Evolutionary conservation across 2,888 invertebrate species (phyloP), one percentile per base, ranked within the genome.

Genomic region (Leptinotarsa peninsularis): DNA sequence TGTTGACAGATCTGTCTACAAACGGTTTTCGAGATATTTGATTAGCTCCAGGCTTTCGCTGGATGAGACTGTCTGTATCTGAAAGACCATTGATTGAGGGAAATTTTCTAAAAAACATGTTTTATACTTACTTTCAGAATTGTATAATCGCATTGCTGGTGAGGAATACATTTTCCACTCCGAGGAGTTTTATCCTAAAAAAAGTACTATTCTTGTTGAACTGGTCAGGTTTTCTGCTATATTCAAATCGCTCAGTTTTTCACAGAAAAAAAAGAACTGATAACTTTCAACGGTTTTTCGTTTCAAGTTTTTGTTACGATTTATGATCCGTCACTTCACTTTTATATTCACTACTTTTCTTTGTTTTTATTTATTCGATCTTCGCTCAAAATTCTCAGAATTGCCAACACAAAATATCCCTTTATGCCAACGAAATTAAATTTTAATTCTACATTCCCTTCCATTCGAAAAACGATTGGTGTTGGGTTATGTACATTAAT

Each of bases 1-100:
- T 78, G 71, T 85, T 85, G 0, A 84, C 81, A 66, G 82, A 77
- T 73, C 81, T 79, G 72, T 84, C 84, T 7, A 76, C 72, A 69
- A 85, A 83, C 13, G 85, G 83, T 78, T 83, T 83, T 68, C 84
- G 73, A 14, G 78, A 68, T 56, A 81, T 70, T 27, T 73, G 63
- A 49, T 74, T 74, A 10, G 66, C 49, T 23, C 80, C 81, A 13
- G 81, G 81, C 72, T 84, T 84, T 71, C 81, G 79, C 68, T 79
- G 76, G 10, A 81, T 68, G 27, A 71, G 52, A 56, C 76, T 81
- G n/a, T 76, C 80, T 13, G 76, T 72, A 78, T 82, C 82, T 82
- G 43, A 17, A 67, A 70, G 10, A 27, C n/a, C 17, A 52, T 50
- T 4, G 4, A 52, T 52, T 52, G 17, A n/a, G n/a, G n/a, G 0